phyloP scores from a whole-genome alignment of 2,888 invertebrate genomes.

The Maniola hyperantus region DNA sequence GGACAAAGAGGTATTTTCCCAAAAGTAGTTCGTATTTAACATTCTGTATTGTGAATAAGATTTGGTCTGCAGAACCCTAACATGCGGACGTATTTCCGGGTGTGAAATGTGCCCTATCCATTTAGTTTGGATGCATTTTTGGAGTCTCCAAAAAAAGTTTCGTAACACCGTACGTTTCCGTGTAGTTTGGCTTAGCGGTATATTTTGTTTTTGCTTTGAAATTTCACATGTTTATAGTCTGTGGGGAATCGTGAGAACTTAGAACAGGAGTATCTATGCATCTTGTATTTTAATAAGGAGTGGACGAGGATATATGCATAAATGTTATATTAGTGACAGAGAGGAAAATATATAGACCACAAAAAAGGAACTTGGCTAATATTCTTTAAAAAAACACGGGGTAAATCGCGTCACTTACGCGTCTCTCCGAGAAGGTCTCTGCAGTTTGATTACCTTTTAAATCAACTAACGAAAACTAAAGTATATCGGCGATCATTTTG shows the following conservation, averaged over 20 bases:
- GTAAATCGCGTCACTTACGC: no score
- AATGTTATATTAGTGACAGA: not conserved
- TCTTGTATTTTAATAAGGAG: conserved; percentile 61
- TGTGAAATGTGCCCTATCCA: conserved; percentile 74
- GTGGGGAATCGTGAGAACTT: conserved; percentile 52
- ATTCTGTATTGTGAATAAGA: no score
- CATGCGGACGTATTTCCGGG: conserved; percentile 70
- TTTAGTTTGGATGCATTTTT: conserved; percentile 70
- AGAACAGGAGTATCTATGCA: conserved; percentile 50
- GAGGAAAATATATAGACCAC: not conserved
- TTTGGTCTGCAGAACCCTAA: not conserved
- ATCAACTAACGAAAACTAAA: no score
- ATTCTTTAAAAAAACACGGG: no score
- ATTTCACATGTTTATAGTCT: conserved; percentile 44
- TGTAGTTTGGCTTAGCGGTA: conserved; percentile 53
- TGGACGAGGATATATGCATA: not conserved
- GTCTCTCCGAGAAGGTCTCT: no score
- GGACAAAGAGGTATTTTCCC: no score
- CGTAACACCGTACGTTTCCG: conserved; percentile 54
- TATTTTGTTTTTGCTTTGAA: conserved; percentile 52
- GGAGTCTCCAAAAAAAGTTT: conserved; percentile 53
- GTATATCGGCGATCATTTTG: no score
- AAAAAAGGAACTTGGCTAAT: no score
- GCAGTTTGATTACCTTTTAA: no score
- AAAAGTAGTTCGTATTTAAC: no score